These are phyloP conservation scores for Pocillopora verrucosa DNA, from an alignment of 64 coral and sea anemone genomes.

Conservation along the genomic window DNA sequence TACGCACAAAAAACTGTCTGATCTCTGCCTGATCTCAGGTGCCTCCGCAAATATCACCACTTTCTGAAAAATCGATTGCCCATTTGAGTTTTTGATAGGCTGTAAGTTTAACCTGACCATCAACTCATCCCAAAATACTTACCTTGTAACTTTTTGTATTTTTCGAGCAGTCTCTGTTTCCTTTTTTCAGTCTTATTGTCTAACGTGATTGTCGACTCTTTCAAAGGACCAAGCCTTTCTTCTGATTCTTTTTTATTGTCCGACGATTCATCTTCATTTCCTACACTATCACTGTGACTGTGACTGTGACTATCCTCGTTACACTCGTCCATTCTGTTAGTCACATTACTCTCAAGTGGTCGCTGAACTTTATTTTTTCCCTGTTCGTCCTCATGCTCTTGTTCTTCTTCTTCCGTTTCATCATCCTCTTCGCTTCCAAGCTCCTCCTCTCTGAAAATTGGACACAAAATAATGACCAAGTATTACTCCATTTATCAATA, in stretches of 20 bases:
- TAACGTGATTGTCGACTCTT: not conserved
- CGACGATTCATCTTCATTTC: not conserved
- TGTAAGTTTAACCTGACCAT: not conserved
- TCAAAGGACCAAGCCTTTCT: not conserved
- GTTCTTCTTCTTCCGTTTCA: not conserved
- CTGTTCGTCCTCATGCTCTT: not conserved
- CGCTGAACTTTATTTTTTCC: not conserved
- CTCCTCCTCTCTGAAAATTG: not conserved
- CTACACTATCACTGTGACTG: too few relatives aligned
- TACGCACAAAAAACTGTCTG: too few relatives aligned
- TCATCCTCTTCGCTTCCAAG: conserved; percentile 5
- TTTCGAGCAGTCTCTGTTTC: not conserved
- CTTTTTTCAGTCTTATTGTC: not conserved
- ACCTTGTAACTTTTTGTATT: conserved; percentile 29
- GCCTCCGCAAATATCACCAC: too few relatives aligned
- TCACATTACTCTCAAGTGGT: not conserved
- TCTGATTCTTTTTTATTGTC: not conserved
- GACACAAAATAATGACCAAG: not conserved
- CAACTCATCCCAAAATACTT: not conserved
- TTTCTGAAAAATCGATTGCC: not conserved
- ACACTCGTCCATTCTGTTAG: not conserved
- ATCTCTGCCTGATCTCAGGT: too few relatives aligned
- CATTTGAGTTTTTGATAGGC: not conserved
- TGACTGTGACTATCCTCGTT: not conserved
- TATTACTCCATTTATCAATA: not conserved